phyloP scores from a whole-genome alignment of 2,797 vertebrate genomes.

The Cercopithecus mitis region DNA sequence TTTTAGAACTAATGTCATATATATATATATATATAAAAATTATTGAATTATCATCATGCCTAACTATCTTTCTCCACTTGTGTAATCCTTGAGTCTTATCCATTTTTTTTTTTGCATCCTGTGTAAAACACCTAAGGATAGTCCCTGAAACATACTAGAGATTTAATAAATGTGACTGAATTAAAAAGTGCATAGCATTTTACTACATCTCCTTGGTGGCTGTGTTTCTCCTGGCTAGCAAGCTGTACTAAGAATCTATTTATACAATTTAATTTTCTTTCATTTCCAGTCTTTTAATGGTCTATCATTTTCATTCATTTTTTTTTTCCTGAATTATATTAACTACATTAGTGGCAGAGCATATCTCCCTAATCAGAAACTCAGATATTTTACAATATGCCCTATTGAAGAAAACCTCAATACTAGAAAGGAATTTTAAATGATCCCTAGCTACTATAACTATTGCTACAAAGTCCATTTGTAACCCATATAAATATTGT shows the following conservation, averaged over 20 bases:
- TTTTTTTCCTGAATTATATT: not conserved
- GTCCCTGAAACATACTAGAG: not conserved
- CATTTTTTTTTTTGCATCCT: not conserved
- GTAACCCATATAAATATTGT: not conserved
- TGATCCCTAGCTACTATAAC: not conserved
- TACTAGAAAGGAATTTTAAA: not conserved
- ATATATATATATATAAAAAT: not conserved
- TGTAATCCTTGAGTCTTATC: not conserved
- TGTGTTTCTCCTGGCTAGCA: not conserved
- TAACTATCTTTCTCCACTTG: not conserved
- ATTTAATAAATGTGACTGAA: not conserved
- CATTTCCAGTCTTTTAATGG: not conserved
- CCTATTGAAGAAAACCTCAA: not conserved
- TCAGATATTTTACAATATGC: not conserved
- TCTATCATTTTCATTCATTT: not conserved
- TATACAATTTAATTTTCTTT: slow-evolving; percentile 31
- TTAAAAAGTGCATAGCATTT: not conserved
- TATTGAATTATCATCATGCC: not conserved
- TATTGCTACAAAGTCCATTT: not conserved
- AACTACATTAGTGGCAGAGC: not conserved
- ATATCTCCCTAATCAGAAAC: not conserved
- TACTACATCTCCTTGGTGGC: not conserved
- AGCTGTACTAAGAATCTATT: not conserved
- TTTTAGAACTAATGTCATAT: not conserved
- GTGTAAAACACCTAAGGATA: not conserved